phyloP scores from a whole-genome alignment of 30 jellyfish, hydroid and myxozoan genomes.

The Nemopilema nomurai region DNA sequence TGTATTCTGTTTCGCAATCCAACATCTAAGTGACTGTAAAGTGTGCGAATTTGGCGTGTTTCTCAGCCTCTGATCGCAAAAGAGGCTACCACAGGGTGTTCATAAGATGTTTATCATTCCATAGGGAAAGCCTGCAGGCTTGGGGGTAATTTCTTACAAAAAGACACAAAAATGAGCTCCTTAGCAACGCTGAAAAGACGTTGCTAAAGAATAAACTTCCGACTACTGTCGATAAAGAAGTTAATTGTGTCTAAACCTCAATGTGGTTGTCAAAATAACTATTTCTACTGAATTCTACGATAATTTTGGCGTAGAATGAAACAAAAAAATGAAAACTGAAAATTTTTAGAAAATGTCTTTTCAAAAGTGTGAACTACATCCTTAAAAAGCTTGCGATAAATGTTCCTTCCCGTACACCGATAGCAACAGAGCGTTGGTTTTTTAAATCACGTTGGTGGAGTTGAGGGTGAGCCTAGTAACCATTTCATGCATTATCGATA shows the following conservation, averaged over 20 bases:
- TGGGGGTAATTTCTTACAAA: background rate
- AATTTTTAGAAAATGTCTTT: slow-evolving; percentile 3
- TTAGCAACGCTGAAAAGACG: background rate
- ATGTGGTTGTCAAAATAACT: background rate
- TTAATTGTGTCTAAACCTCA: background rate
- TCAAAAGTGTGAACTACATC: slow-evolving; percentile 29
- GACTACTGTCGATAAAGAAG: background rate
- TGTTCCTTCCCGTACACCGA: too few species aligned
- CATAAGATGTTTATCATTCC: background rate
- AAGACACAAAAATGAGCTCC: background rate
- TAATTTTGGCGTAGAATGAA: slow-evolving; percentile 3
- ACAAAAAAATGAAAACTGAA: background rate
- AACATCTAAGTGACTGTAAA: background rate
- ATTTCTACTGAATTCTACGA: background rate
- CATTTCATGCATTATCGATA: background rate
- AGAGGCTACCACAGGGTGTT: slow-evolving; percentile 19
- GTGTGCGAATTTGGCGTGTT: background rate
- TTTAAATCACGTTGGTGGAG: too few species aligned
- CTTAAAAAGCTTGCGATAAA: too few species aligned
- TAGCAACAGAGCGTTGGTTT: too few species aligned
- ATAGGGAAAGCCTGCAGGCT: background rate
- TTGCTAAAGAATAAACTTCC: background rate
- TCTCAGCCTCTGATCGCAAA: background rate
- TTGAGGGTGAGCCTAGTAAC: background rate
- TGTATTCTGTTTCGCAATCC: background rate